These are phyloP conservation scores for Octonoba sinensis DNA, from an alignment of 2,888 invertebrate species.

Conservation along the genomic window DNA sequence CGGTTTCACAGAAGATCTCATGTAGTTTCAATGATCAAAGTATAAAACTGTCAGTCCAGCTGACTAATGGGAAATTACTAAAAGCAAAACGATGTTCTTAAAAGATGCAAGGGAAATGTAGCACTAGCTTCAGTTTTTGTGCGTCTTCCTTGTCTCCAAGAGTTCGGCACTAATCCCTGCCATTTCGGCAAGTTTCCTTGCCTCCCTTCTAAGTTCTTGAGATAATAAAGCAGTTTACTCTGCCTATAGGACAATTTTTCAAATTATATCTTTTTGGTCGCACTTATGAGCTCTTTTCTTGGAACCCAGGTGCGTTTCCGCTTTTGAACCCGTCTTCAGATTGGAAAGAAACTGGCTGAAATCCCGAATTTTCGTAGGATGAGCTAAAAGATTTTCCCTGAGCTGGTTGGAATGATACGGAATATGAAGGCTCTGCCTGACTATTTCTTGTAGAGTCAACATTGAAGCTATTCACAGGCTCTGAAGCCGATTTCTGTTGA, in stretches of 20 bases:
- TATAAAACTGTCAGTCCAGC: constrained; percentile 41
- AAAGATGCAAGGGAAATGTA: no score
- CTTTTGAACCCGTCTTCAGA: not conserved
- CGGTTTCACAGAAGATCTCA: not conserved
- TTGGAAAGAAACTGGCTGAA: constrained; percentile 48
- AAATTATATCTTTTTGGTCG: not conserved
- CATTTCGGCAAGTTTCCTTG: no score
- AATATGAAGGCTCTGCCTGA: constrained; percentile 36
- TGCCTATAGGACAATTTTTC: no score
- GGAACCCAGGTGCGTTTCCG: constrained; percentile 23
- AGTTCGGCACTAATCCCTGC: no score
- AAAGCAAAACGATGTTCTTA: no score
- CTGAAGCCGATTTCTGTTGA: constrained; percentile 1
- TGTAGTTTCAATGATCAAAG: not conserved
- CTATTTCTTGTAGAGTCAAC: constrained; percentile 28
- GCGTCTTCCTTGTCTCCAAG: no score
- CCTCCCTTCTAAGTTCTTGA: no score
- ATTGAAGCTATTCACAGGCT: constrained; percentile 32
- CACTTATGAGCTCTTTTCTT: constrained; percentile 39
- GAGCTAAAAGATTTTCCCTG: constrained; percentile 32
- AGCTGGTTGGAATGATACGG: constrained; percentile 50
- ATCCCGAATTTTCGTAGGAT: constrained; percentile 29
- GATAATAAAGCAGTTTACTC: no score
- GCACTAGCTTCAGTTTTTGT: no score
- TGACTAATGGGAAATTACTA: constrained; percentile 13